Percentiles rank a stretch among this genome's conserved stretches.
phyloP scores from a whole-genome alignment of 2,888 invertebrate genomes.

The Amiota minor region DNA sequence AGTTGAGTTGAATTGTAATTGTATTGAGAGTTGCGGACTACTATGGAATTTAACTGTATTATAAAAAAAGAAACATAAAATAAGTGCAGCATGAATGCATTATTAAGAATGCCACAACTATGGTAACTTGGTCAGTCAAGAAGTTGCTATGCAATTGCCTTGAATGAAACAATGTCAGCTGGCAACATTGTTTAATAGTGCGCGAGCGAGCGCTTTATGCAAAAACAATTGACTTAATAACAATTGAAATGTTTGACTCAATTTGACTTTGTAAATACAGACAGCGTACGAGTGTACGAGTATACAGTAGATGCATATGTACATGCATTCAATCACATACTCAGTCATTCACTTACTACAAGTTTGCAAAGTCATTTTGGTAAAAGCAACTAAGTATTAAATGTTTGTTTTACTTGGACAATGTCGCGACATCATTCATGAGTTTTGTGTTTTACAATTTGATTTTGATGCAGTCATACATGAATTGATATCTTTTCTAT shows the following conservation, averaged over 20 bases:
- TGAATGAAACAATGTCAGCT: background rate
- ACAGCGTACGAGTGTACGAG: no score
- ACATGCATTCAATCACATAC: conserved; percentile 11
- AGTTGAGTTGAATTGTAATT: no score
- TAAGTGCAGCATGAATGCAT: background rate
- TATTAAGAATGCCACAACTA: background rate
- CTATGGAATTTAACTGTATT: conserved; percentile 17
- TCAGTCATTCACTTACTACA: background rate
- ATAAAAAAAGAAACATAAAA: background rate
- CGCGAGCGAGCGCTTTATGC: background rate
- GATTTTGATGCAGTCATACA: no score
- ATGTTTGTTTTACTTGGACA: no score
- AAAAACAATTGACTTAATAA: conserved; percentile 3
- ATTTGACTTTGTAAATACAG: background rate
- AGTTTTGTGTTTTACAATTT: no score
- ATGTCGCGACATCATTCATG: no score
- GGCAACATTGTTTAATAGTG: background rate
- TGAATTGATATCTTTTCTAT: no score
- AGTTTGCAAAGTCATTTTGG: conserved; percentile 1
- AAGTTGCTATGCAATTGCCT: background rate
- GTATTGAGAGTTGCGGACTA: no score
- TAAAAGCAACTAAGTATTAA: background rate
- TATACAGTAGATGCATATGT: no score
- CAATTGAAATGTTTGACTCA: conserved; percentile 15
- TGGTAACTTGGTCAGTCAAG: background rate